phyloP scores from a whole-genome alignment of 1,140 invertebrate species.

The Triops cancriformis region DNA sequence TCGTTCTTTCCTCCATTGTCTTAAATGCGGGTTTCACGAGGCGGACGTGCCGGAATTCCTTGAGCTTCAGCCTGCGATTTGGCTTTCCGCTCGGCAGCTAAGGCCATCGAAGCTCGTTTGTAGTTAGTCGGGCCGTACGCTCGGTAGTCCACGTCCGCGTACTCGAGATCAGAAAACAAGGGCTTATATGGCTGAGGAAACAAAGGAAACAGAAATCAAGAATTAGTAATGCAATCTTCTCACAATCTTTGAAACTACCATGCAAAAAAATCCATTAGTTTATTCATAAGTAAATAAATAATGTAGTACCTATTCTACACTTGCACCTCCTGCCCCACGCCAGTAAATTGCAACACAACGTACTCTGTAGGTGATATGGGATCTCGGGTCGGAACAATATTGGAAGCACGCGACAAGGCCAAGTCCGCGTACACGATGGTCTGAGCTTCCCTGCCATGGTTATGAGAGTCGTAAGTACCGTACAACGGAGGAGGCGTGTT shows the following conservation, averaged over 20 bases:
- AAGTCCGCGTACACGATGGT: slow-evolving; percentile 37
- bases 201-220: slow-evolving; percentile 28
- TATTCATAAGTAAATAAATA: not conserved
- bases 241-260: not conserved
- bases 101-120: slow-evolving; percentile 66
- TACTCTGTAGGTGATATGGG: slow-evolving; percentile 51
- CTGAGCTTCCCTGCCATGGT: slow-evolving; percentile 25
- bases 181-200: slow-evolving; percentile 54
- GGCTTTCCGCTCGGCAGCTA: slow-evolving; percentile 33
- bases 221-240: not conserved
- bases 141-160: slow-evolving; percentile 79
- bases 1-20: not conserved
- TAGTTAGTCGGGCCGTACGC: slow-evolving; percentile 83
- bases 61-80: slow-evolving; percentile 32
- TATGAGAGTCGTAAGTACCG: slow-evolving; percentile 27
- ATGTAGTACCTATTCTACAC: slow-evolving; percentile 46
- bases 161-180: slow-evolving; percentile 66
- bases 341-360: slow-evolving; percentile 66
- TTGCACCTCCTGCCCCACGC: slow-evolving; percentile 63
- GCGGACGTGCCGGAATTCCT: slow-evolving; percentile 33
- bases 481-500: slow-evolving; percentile 28
- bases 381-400: not conserved
- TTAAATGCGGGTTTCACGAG: slow-evolving; percentile 32
- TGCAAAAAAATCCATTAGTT: not conserved
- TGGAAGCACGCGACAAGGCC: slow-evolving; percentile 33